Percentiles rank a stretch among this genome's conserved stretches.
Conservation (phyloP, 2,888 invertebrate genomes). For the Brachylomia viminalis region DNA sequence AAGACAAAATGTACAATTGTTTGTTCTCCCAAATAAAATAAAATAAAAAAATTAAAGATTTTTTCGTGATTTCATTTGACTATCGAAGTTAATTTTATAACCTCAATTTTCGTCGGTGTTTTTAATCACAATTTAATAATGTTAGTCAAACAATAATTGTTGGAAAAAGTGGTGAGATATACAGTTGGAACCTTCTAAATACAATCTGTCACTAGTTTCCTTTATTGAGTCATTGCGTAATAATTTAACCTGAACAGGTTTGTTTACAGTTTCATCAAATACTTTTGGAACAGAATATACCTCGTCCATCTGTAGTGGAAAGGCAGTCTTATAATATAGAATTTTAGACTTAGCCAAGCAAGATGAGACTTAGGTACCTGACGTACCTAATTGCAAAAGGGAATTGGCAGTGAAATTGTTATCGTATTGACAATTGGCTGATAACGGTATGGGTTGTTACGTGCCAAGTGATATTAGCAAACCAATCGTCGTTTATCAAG, state of each 20-base stretch:
- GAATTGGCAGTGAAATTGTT: constrained; percentile 20
- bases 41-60: too few relatives aligned
- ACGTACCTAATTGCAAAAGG: neutral
- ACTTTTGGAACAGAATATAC: neutral
- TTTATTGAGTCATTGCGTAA: too few relatives aligned
- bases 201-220: too few relatives aligned
- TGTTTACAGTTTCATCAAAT: neutral
- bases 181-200: too few relatives aligned
- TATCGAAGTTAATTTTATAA: too few relatives aligned
- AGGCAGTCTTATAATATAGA: neutral
- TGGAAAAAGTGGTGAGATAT: too few relatives aligned
- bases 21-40: too few relatives aligned
- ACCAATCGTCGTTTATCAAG: constrained; percentile 18
- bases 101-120: too few relatives aligned
- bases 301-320: neutral
- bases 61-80: too few relatives aligned
- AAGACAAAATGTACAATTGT: too few relatives aligned
- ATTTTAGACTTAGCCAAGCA: neutral
- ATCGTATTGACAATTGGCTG: constrained; percentile 20
- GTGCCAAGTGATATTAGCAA: constrained; percentile 34
- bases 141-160: too few relatives aligned
- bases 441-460: constrained; percentile 23
- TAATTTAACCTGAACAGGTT: neutral
- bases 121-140: too few relatives aligned
- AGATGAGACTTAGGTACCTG: neutral